These are phyloP conservation scores for Oreochromis tanganicae DNA, from an alignment of 2,113 vertebrate genomes.

Conservation along the genomic window DNA sequence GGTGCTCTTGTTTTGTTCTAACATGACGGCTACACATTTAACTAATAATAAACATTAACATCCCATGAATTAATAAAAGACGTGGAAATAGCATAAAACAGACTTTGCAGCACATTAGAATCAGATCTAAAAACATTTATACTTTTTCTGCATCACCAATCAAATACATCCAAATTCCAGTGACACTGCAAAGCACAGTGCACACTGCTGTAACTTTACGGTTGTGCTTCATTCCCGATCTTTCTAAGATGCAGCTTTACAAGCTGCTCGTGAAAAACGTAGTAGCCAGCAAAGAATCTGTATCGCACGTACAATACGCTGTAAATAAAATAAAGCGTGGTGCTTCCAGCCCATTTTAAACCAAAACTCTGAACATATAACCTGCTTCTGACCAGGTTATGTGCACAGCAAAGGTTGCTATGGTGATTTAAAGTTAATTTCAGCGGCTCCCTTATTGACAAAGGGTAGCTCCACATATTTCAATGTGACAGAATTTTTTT, in stretches of 20 bases:
- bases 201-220: neutral
- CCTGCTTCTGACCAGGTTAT: neutral
- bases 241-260: neutral
- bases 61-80: neutral
- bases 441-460: neutral
- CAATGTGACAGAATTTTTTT: neutral
- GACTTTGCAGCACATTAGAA: neutral
- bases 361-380: neutral
- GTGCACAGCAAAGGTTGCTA: neutral
- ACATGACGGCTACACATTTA: neutral
- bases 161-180: no score
- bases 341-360: neutral
- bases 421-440: neutral
- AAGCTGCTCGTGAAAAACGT: fast-evolving
- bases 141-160: neutral
- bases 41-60: neutral
- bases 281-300: neutral
- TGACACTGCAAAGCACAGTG: neutral
- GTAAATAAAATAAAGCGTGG: neutral
- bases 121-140: neutral
- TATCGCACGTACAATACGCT: neutral
- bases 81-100: neutral
- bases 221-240: neutral
- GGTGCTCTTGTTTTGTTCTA: neutral
- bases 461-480: neutral